Percentiles rank a stretch among this genome's conserved stretches.
phyloP scores from a whole-genome alignment of 2,888 invertebrate species.

The Rotaria socialis region DNA sequence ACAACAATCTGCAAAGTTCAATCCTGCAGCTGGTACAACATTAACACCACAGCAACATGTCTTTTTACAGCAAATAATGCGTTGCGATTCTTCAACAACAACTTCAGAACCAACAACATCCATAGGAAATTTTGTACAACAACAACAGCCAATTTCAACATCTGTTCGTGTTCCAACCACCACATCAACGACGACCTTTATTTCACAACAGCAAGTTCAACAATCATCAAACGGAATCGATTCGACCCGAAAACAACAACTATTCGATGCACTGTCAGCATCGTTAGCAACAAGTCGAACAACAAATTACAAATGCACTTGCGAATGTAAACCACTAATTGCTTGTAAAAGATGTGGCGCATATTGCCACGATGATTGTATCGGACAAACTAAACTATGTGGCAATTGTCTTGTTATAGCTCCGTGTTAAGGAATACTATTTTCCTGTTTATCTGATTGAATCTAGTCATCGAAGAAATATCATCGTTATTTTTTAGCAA shows the following conservation, averaged over 20 bases:
- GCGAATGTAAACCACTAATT: conserved; percentile 19
- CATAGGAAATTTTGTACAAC: conserved; percentile 10
- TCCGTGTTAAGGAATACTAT: background rate
- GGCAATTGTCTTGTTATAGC: conserved; percentile 25
- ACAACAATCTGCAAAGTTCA: background rate
- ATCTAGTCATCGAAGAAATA: conserved; percentile 12
- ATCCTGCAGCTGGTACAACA: background rate
- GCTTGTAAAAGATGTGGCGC: conserved; percentile 30
- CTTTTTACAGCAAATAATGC: conserved; percentile 3
- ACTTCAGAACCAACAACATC: background rate
- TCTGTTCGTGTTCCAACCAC: conserved; percentile 20
- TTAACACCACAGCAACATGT: conserved; percentile 25
- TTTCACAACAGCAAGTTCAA: conserved; percentile 2
- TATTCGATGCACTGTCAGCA: background rate
- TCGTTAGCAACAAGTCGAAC: conserved; percentile 17
- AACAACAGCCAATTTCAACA: background rate
- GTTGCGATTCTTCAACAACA: background rate
- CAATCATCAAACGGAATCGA: background rate
- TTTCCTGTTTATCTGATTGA: background rate
- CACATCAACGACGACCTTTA: background rate
- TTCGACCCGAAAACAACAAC: background rate
- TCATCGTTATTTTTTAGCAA: conserved; percentile 10
- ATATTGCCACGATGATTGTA: conserved; percentile 35
- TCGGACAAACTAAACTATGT: conserved; percentile 37
- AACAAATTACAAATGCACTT: conserved; percentile 17